Evolutionary conservation across 1,140 invertebrate species (phyloP).

Genomic region (Geopemphigus sp.): DNA sequence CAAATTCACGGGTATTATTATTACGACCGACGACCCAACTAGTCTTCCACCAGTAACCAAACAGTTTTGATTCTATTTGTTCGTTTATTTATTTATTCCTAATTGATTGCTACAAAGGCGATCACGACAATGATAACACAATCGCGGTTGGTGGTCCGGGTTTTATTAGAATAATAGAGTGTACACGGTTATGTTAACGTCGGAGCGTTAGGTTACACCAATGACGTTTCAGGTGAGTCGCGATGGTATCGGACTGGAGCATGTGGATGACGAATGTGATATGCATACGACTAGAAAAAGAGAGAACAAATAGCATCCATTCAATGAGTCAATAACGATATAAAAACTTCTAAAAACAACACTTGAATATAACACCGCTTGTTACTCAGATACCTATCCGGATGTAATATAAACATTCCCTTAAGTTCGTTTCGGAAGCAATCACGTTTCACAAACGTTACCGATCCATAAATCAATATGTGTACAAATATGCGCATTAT

Average conservation of each 20-base stretch:
- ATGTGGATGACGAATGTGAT: constrained; percentile 8
- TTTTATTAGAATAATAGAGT: background rate
- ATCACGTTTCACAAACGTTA: no score
- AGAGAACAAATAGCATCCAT: constrained; percentile 5
- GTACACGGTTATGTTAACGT: no score
- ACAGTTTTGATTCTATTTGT: background rate
- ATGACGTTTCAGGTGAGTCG: background rate
- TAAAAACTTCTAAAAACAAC: constrained; percentile 5
- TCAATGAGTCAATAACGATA: constrained; percentile 10
- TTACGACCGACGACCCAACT: no score
- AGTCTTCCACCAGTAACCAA: background rate
- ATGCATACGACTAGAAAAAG: background rate
- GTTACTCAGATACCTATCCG: no score
- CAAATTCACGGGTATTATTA: constrained; percentile 8
- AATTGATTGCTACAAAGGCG: background rate
- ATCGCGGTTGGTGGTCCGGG: constrained; percentile 22
- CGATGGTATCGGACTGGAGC: background rate
- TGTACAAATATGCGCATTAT: no score
- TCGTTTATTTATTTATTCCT: background rate
- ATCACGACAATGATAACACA: background rate
- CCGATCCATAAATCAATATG: no score
- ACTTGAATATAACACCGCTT: no score
- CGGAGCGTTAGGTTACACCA: background rate
- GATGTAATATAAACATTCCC: no score
- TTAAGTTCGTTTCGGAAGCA: no score